A percentile compares a stretch with the other conserved stretches of the same genome.
Evolutionary conservation across 2,113 vertebrate species (phyloP).

Genomic region (Cheilinus undulatus): DNA sequence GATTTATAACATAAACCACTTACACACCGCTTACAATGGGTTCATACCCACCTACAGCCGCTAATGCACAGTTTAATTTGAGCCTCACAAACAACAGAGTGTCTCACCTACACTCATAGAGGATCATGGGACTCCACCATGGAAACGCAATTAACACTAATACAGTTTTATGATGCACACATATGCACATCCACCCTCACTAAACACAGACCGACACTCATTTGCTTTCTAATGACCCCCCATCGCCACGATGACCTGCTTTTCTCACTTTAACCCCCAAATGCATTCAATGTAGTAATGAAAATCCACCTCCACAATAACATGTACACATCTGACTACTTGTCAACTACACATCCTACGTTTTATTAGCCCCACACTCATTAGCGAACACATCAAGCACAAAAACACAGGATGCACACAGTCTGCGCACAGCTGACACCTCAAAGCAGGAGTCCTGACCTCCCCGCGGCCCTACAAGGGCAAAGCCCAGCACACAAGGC

Average conservation of each 20-base stretch:
- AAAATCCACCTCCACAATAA: conserved; percentile 51
- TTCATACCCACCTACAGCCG: conserved; percentile 64
- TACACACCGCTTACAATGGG: conserved; percentile 59
- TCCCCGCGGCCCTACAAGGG: conserved; percentile 52
- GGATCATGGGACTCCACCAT: conserved; percentile 27
- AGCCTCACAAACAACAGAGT: conserved; percentile 30
- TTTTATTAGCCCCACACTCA: conserved; percentile 25
- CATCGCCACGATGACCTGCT: conserved; percentile 40
- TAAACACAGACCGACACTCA: conserved; percentile 49
- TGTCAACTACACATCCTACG: background rate
- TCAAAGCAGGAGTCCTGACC: conserved; percentile 16
- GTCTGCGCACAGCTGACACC: conserved; percentile 14
- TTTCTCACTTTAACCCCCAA: conserved; percentile 54
- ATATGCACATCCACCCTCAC: conserved; percentile 35
- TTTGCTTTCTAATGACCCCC: conserved; percentile 43
- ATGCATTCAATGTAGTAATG: conserved; percentile 47
- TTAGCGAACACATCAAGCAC: background rate
- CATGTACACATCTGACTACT: background rate
- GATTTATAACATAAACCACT: conserved; percentile 67
- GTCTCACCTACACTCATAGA: conserved; percentile 40
- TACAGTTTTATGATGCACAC: conserved; percentile 14
- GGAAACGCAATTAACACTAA: conserved; percentile 41
- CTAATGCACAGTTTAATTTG: conserved; percentile 73
- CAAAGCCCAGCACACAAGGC: conserved; percentile 13
- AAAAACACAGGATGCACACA: background rate